Evolutionary conservation across 2,888 invertebrate genomes (phyloP).

Genomic region (Hypselothyrea guttata): DNA sequence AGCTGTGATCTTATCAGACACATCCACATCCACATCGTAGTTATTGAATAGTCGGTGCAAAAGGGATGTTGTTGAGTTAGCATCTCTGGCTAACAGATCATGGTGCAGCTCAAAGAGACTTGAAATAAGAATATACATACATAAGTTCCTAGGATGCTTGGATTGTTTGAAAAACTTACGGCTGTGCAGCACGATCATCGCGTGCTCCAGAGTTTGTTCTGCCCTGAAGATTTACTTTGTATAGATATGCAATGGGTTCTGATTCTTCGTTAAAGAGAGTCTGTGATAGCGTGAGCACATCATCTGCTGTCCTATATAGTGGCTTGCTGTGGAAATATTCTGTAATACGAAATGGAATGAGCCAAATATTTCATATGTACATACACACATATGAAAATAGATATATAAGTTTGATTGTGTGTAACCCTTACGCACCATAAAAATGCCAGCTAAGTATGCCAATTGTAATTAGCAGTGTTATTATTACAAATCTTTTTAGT

Average conservation of each 20-base stretch:
- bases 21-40: slow-evolving; percentile 66
- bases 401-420: background rate
- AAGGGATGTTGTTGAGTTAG: slow-evolving; percentile 65
- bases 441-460: slow-evolving; percentile 76
- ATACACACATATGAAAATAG: background rate
- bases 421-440: slow-evolving; percentile 61
- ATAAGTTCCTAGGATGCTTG: background rate
- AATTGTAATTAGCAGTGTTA: slow-evolving; percentile 61
- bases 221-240: slow-evolving; percentile 73
- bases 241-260: slow-evolving; percentile 58
- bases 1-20: slow-evolving; percentile 53
- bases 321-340: slow-evolving; percentile 75
- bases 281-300: slow-evolving; percentile 61
- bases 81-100: slow-evolving; percentile 53
- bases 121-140: too few relatives aligned
- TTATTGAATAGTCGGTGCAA: slow-evolving; percentile 74
- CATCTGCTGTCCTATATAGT: slow-evolving; percentile 53
- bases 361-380: background rate
- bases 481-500: slow-evolving; percentile 67
- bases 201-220: slow-evolving; percentile 64
- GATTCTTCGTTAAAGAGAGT: slow-evolving; percentile 65
- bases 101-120: slow-evolving; percentile 71
- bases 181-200: slow-evolving; percentile 70
- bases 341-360: slow-evolving; percentile 21
- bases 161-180: slow-evolving; percentile 57